Base-by-base conservation (phyloP, 2,888 invertebrate species). In the Teleogryllus oceanicus region DNA sequence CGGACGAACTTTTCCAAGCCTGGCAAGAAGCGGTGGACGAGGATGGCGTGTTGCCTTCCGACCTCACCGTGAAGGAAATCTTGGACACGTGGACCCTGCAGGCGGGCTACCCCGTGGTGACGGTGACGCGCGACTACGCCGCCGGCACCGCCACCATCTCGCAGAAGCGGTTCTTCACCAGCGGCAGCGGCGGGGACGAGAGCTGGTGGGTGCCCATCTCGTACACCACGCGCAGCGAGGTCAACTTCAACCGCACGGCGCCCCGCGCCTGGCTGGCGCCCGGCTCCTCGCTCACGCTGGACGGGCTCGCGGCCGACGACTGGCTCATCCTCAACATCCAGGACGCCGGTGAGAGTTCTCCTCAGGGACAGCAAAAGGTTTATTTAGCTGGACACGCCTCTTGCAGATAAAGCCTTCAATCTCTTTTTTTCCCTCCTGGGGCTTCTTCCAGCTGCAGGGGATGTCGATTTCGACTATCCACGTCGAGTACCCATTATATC, bases 311-410 rank as follows among this genome's bases (percentile, higher is more conserved):
- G 12, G 74, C 77, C 76, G 85, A 87, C 21, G 90, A 93, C 21
- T 94, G 94, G 94, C 86, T 93, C n/a, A 89, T 94, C 78, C 90
- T 92, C 62, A 94, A 94, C 85, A 87, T 94, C 37, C 92, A 93
- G 84, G 92, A 94, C 86, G 93, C 92, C 82, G 94, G 94, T 90
- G 86, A 89, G 84, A 80, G 62, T 8, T 1, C 1, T 37, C 37
- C 37, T 8, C 37, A 37, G 8, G 37, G 37, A 37, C 37, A 5
- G 8, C 37, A 37, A 24, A 2, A 37, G 5, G 0, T 37, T 37
- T 37, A 8, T 8, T 37, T 5, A 8, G 37, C 8, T 37, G 5
- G 37, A 8, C 5, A 37, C 37, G 37, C 37, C 8, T 37, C 37
- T 37, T 37, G 0, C 1, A 37, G 37, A 24, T 24, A 24, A 24